A percentile compares a stretch with the other conserved stretches of the same genome.
phyloP scores from a whole-genome alignment of 23 tunicate genomes.

The Aplidium turbinatum region DNA sequence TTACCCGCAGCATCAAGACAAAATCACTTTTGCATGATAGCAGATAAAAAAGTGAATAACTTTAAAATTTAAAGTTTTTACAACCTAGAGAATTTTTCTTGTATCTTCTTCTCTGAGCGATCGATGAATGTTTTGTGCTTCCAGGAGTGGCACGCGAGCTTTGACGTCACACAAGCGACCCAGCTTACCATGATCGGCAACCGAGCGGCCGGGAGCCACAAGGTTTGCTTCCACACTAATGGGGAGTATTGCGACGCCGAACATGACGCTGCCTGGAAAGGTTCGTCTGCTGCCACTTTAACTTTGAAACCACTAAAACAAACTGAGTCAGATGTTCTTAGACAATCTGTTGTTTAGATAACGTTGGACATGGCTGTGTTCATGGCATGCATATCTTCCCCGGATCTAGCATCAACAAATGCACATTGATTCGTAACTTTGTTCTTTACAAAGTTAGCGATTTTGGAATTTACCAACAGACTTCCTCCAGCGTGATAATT shows the following conservation, averaged over 20 bases:
- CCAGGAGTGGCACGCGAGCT: constrained; percentile 76
- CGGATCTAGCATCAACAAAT: constrained; percentile 21
- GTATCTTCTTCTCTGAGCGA: too few species aligned
- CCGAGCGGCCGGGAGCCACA: constrained; percentile 73
- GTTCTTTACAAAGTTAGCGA: constrained; percentile 79
- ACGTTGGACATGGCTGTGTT: constrained; percentile 71
- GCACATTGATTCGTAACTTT: constrained; percentile 65
- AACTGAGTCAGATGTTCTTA: too few species aligned
- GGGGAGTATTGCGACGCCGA: constrained; percentile 64
- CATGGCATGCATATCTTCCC: constrained; percentile 68
- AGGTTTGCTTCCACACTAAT: constrained; percentile 60
- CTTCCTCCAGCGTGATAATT: constrained; percentile 46
- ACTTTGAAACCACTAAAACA: too few species aligned
- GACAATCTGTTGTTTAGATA: constrained; percentile 37
- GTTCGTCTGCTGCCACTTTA: too few species aligned
- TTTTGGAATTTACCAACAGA: constrained; percentile 78
- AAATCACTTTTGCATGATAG: too few species aligned
- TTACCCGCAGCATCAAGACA: too few species aligned
- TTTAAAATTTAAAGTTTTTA: too few species aligned
- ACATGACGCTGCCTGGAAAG: constrained; percentile 48
- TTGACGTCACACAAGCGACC: constrained; percentile 45
- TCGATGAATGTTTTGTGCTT: too few species aligned
- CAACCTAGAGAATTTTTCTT: too few species aligned
- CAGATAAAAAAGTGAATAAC: too few species aligned
- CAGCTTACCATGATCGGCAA: constrained; percentile 37